Base-by-base conservation (phyloP, 1,140 invertebrate genomes). In the Drosophila sulfurigaster region DNA sequence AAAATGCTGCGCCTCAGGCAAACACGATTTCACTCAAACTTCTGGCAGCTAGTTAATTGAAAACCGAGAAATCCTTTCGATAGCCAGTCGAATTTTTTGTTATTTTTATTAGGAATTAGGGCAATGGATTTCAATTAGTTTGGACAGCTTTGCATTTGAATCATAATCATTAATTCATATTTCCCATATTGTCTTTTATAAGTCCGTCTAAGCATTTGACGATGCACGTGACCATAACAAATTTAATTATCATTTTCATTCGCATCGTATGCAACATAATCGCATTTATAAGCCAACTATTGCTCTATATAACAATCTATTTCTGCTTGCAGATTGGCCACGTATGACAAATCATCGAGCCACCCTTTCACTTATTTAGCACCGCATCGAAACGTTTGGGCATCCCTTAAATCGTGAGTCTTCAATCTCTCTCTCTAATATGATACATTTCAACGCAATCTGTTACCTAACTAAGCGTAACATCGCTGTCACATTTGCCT, bases 391-490 rank as follows among this genome's bases (percentile, higher is more conserved):
- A 82, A 77, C 49, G 32, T 16, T 25, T 38, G 38, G 70, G 46
- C 79, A 86, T 87, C 79, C 82, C 79, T 35, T 65, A 74, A 74
- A 60, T 72, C 4, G 13, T 20, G 28, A 30, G 65, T 69, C 15
- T n/a, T 73, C 66, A 72, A 28, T 73, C 71, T 89, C 81, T 83
- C 67, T 75, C 20, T 25, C 20, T 25, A 25, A 81, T 74, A 60
- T 25, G 13, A 58, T 51, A 85, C 51, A 81, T 89, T 89, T 89
- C 78, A 79, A 49, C 75, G 68, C 85, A 89, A 83, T 89, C 78
- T 89, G 85, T 89, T 89, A 51, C 78, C 71, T 72, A 89, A 89
- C 75, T 76, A 79, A 79, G 83, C 81, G 83, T 75, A 83, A 88
- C 85, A 88, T 88, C 71, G 77, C 57, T 67, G 68, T 56, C 10